Conservation (phyloP, 1,140 invertebrate species). For the Tetragnatha versicolor region DNA sequence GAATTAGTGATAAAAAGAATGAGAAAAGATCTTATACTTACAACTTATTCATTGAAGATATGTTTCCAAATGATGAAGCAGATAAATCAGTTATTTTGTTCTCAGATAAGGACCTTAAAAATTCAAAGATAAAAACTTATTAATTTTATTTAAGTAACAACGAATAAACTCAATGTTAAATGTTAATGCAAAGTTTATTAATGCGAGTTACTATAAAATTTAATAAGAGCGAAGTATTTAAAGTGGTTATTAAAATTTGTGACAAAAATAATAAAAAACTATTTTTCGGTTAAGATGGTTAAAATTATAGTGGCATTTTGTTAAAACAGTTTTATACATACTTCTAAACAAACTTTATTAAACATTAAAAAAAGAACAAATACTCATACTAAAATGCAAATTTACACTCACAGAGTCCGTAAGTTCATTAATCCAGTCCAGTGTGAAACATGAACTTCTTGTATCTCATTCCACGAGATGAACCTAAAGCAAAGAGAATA, state of each 20-base stretch:
- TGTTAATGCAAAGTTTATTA: too few relatives aligned
- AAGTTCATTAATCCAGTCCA: conserved; percentile 18
- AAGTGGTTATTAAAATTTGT: background rate
- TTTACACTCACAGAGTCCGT: conserved; percentile 32
- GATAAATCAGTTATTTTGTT: conserved; percentile 6
- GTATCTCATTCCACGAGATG: conserved; percentile 27
- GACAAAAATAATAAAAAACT: background rate
- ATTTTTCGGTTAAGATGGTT: background rate
- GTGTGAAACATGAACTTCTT: background rate
- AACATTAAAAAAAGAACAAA: background rate
- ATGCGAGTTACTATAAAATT: too few relatives aligned
- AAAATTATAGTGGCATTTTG: background rate
- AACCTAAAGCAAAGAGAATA: background rate
- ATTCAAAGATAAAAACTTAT: background rate
- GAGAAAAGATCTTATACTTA: background rate
- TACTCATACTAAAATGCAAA: too few relatives aligned
- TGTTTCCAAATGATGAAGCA: conserved; percentile 27
- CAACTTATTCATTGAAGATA: conserved; percentile 20
- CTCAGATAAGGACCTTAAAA: conserved; percentile 28
- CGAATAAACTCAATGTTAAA: background rate
- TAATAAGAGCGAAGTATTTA: background rate
- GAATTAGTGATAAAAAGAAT: too few relatives aligned
- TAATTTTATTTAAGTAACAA: background rate
- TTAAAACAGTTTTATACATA: background rate
- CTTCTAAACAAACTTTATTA: background rate